Percentiles rank a stretch among this genome's conserved stretches.
Conservation (phyloP, 2,888 invertebrate species). For the Bellardia pandia region DNA sequence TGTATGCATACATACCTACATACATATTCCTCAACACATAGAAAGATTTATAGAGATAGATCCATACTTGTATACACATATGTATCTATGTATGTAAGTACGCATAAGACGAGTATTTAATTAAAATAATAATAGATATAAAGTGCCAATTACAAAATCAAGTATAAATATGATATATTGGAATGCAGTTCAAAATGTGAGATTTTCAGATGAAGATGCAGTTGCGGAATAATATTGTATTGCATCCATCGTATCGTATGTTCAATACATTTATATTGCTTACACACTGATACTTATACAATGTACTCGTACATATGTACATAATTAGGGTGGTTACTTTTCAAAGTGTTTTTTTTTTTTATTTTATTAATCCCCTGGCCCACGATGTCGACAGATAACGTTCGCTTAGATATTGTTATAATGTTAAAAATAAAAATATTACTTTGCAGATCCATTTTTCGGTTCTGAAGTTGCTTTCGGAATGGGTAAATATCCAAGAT, state of each 20-base stretch:
- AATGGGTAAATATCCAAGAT: too few relatives aligned
- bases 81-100: not conserved
- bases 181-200: constrained; percentile 72
- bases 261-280: constrained; percentile 30
- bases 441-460: too few relatives aligned
- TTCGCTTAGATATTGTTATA: too few relatives aligned
- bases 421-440: too few relatives aligned
- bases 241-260: constrained; percentile 5
- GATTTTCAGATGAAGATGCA: constrained; percentile 71
- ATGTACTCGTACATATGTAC: not conserved
- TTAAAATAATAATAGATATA: constrained; percentile 67
- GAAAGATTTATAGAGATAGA: not conserved
- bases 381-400: too few relatives aligned
- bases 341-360: not conserved
- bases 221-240: constrained; percentile 52
- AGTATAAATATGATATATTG: constrained; percentile 72
- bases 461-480: too few relatives aligned
- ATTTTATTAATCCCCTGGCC: too few relatives aligned
- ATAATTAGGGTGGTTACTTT: constrained; percentile 9
- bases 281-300: not conserved
- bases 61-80: not conserved
- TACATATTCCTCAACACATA: not conserved
- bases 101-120: constrained; percentile 57
- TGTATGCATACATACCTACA: not conserved
- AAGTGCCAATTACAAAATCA: constrained; percentile 73